A percentile compares a stretch with the other conserved stretches of the same genome.
Evolutionary conservation across 2,113 vertebrate species (phyloP).

Genomic region (Gallinago jamesoni): DNA sequence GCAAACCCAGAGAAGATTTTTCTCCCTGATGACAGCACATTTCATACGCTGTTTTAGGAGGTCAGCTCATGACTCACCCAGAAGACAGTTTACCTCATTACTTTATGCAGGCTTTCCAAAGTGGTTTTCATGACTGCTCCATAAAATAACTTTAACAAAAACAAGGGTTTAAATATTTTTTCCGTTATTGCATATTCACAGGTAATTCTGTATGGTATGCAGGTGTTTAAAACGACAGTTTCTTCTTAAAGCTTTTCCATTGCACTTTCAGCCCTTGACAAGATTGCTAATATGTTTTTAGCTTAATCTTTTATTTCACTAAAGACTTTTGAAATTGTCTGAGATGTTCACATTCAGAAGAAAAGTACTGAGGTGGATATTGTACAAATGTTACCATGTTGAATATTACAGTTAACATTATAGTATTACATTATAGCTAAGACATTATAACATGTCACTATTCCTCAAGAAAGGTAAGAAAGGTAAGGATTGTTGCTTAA

Average conservation of each 20-base stretch:
- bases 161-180: neutral
- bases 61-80: neutral
- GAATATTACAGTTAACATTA: neutral
- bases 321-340: neutral
- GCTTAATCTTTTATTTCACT: neutral
- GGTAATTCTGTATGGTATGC: neutral
- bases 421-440: neutral
- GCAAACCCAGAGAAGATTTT: neutral
- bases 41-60: neutral
- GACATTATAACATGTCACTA: neutral
- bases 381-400: neutral
- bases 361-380: neutral
- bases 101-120: neutral
- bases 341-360: neutral
- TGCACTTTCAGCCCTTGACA: neutral
- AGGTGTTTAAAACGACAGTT: neutral
- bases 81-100: neutral
- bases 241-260: neutral
- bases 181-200: neutral
- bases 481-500: neutral
- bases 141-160: neutral
- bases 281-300: neutral
- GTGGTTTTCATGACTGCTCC: neutral
- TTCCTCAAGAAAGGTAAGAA: neutral
- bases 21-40: neutral